These are phyloP conservation scores for Chrysolina haemoptera DNA, from an alignment of 2,888 invertebrate genomes.

Conservation along the genomic window DNA sequence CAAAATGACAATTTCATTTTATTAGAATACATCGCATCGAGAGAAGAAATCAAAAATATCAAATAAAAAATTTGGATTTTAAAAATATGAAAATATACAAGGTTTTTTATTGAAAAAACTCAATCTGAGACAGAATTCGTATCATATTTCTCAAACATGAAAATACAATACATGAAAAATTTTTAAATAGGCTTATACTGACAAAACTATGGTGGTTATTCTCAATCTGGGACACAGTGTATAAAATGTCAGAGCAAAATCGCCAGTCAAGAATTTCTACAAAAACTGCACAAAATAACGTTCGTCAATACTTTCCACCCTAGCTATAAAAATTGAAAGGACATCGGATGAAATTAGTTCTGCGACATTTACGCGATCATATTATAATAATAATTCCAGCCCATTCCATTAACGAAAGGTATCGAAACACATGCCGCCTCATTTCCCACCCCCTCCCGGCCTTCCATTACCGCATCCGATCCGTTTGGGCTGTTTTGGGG, in stretches of 20 bases:
- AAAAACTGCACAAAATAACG: neutral
- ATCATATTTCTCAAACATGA: no score
- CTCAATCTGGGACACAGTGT: neutral
- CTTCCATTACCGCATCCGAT: slow-evolving; percentile 26
- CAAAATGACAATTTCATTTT: no score
- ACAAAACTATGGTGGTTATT: no score
- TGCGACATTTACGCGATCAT: slow-evolving; percentile 1
- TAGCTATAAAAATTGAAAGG: neutral
- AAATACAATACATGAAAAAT: no score
- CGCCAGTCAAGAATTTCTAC: neutral
- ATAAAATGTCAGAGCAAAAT: no score
- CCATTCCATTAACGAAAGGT: slow-evolving; percentile 28
- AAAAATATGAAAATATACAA: no score
- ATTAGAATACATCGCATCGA: no score
- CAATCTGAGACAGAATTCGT: no score
- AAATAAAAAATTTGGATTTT: no score
- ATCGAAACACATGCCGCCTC: slow-evolving; percentile 26
- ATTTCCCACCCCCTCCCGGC: slow-evolving; percentile 16
- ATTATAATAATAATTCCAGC: slow-evolving; percentile 14
- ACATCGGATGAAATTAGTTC: slow-evolving; percentile 7
- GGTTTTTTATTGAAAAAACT: no score
- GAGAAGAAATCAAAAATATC: no score
- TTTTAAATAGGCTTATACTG: no score
- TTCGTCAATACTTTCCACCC: neutral
- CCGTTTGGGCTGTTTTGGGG: slow-evolving; percentile 25